Conservation (phyloP, 2,797 vertebrate species). For the Myripristis murdjan region DNA sequence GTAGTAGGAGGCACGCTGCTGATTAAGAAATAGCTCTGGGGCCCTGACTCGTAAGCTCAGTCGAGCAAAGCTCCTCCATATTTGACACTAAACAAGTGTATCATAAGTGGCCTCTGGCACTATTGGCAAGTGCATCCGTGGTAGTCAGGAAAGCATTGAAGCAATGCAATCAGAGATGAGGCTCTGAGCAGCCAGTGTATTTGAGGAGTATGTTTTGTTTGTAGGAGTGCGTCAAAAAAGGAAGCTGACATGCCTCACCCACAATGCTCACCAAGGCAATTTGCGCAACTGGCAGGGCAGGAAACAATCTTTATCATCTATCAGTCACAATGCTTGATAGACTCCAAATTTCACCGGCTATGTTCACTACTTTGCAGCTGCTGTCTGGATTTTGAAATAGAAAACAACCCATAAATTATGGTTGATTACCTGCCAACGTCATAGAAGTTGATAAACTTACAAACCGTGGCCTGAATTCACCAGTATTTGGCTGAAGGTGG, state of each 20-base stretch:
- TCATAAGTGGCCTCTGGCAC: constrained; percentile 49
- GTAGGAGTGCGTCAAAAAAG: constrained; percentile 39
- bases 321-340: background rate
- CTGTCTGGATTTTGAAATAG: too few relatives aligned
- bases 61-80: constrained; percentile 57
- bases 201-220: constrained; percentile 33
- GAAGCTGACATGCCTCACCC: constrained; percentile 12
- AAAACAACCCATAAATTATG: background rate
- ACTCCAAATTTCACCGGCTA: background rate
- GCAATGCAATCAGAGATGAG: constrained; percentile 41
- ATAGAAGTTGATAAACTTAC: constrained; percentile 16
- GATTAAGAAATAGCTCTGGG: constrained; percentile 74
- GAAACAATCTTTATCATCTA: background rate
- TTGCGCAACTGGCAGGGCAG: constrained; percentile 1
- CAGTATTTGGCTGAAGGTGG: constrained; percentile 30
- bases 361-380: too few relatives aligned
- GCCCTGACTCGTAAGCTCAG: constrained; percentile 72
- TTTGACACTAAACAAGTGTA: constrained; percentile 77
- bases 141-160: constrained; percentile 49
- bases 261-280: constrained; percentile 22
- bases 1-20: constrained; percentile 60
- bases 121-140: constrained; percentile 46
- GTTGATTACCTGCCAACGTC: background rate
- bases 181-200: constrained; percentile 14
- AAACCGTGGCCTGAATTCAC: constrained; percentile 24